Conservation (phyloP, 2,797 vertebrate genomes). For the Harpagifer antarcticus region DNA sequence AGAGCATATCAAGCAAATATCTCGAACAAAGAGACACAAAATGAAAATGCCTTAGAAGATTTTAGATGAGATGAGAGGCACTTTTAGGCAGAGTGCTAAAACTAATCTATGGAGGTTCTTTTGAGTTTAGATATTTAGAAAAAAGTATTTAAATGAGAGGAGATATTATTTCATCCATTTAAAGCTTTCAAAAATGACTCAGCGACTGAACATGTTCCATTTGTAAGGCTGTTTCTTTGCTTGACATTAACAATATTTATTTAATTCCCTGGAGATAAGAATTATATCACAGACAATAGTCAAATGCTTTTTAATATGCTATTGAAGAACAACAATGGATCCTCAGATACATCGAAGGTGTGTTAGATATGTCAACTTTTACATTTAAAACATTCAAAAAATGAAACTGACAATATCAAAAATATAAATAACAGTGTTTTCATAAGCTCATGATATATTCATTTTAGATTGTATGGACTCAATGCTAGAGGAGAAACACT, state of each 20-base stretch:
- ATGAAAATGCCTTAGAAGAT: background rate
- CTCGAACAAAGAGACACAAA: slow-evolving; percentile 12
- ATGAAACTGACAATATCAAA: no score
- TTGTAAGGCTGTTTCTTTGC: background rate
- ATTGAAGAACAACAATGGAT: slow-evolving; percentile 6
- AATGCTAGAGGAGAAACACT: no score
- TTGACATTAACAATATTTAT: background rate
- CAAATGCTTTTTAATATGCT: background rate
- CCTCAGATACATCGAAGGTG: background rate
- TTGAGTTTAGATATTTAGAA: background rate
- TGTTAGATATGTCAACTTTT: no score
- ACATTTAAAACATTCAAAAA: no score
- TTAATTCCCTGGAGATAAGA: slow-evolving; percentile 1
- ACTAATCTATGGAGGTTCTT: background rate
- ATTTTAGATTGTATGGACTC: no score
- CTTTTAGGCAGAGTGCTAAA: background rate
- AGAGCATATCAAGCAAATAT: slow-evolving; percentile 10
- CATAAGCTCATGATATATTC: no score
- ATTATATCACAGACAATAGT: slow-evolving; percentile 5
- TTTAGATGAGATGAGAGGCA: background rate
- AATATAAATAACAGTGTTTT: no score
- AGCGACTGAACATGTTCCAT: background rate
- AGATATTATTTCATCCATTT: slow-evolving; percentile 6
- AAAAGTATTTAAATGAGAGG: slow-evolving; percentile 1
- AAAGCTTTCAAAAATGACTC: background rate